Evolutionary conservation across 2,888 invertebrate genomes (phyloP), one percentile per base, ranked within the genome.

Genomic region (Uloborus plumipes): DNA sequence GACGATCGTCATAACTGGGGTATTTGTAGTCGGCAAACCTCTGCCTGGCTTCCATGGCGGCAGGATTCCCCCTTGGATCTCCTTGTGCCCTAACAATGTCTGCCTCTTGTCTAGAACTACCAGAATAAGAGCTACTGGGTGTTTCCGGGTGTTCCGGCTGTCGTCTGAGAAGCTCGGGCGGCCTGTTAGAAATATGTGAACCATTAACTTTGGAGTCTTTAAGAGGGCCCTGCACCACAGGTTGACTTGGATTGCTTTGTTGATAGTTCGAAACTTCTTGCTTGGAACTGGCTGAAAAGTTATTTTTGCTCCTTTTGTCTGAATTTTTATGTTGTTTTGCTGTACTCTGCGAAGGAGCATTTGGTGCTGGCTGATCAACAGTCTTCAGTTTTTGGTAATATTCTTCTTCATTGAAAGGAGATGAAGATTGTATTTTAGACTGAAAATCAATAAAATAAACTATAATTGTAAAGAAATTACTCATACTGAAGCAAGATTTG

Each of bases 1-100:
- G 74, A n/a, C 76, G 53, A n/a, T 80, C 84, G 64, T 84, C 79
- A 67, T 62, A 76, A 47, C 76, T 76, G 4, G 61, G 61, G 66
- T 80, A 84, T 26, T 80, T 79, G 49, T 72, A 66, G 47, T 84
- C 80, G n/a, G 59, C 58, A 75, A 64, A 72, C 26, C 59, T 67
- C n/a, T 77, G 72, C 2, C 76, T 62, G 1, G 11, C 31, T 11
- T 49, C 14, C 49, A 74, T 62, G 22, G n/a, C 13, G 18, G 59
- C 59, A 55, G 20, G 53, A 13, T 39, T 22, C 47, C 75, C 58
- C 31, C 70, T 81, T 0, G 75, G 50, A 58, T 81, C 70, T 49
- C 67, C 13, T 66, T 20, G 26, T 31, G 31, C 31, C 20, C 26
- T 47, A 39, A 11, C 39, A 39, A 39, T 39, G 9, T 39, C 39